Evolutionary conservation across 2,797 vertebrate genomes (phyloP).

Genomic region (Crocidura indochinensis): DNA sequence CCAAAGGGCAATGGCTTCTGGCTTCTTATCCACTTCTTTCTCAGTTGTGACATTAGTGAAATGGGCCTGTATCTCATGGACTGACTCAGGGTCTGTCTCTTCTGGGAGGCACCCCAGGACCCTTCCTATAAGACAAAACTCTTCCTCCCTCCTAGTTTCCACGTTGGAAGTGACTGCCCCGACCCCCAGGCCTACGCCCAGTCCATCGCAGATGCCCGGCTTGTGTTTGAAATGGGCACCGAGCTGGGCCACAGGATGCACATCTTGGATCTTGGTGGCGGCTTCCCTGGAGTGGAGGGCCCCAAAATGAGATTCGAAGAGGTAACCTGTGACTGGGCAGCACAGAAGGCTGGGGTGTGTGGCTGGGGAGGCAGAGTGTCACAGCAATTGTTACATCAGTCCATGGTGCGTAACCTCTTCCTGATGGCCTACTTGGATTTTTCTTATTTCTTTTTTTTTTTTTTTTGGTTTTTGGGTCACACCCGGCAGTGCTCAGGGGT

Average conservation of each 20-base stretch:
- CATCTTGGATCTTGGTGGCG: constrained; percentile 91
- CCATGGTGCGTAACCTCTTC: not conserved
- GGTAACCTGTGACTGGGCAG: constrained; percentile 81
- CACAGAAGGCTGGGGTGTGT: not conserved
- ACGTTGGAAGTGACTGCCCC: constrained; percentile 87
- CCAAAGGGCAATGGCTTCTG: not conserved
- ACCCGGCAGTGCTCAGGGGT: too few species aligned
- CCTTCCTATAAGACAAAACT: not conserved
- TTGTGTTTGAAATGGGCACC: constrained; percentile 90
- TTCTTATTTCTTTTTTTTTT: too few species aligned
- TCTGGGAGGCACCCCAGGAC: not conserved
- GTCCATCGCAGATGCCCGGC: constrained; percentile 89
- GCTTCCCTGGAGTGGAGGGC: constrained; percentile 88
- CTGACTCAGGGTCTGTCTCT: not conserved
- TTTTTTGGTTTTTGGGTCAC: too few species aligned
- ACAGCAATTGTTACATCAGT: not conserved
- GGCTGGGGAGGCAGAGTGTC: not conserved
- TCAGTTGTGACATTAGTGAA: not conserved
- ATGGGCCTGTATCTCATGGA: not conserved
- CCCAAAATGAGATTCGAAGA: constrained; percentile 88
- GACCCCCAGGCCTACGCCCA: constrained; percentile 85
- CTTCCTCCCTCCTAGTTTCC: constrained; percentile 88
- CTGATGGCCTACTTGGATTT: not conserved
- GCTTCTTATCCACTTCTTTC: not conserved
- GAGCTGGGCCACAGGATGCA: constrained; percentile 91